Conservation (phyloP, 2,797 vertebrate species). For the Mormyrops attenuatus region DNA sequence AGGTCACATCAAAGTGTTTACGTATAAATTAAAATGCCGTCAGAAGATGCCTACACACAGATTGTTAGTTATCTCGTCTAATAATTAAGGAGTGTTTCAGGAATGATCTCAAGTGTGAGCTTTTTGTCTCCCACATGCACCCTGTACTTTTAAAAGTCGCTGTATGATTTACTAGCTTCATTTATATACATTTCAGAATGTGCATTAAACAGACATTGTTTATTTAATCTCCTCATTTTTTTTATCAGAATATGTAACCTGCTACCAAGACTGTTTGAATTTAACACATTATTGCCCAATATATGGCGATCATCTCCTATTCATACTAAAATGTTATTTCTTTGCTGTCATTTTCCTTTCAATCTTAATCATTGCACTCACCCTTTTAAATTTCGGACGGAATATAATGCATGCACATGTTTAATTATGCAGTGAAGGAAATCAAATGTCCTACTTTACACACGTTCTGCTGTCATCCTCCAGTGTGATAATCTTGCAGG, state of each 20-base stretch:
- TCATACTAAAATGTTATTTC: background rate
- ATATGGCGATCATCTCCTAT: background rate
- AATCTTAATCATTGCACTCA: background rate
- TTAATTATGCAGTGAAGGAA: background rate
- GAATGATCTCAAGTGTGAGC: background rate
- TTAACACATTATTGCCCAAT: background rate
- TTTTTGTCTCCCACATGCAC: background rate
- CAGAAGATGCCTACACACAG: background rate
- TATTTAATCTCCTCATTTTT: background rate
- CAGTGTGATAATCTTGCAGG: slow-evolving; percentile 16
- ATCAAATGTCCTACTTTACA: slow-evolving; percentile 10
- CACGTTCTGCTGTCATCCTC: background rate
- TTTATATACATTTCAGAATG: background rate
- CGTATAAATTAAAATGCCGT: background rate
- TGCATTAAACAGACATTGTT: background rate
- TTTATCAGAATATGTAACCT: background rate
- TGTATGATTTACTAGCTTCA: background rate
- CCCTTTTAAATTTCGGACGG: background rate
- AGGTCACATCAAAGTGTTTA: background rate
- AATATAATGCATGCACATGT: background rate
- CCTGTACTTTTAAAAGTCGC: background rate
- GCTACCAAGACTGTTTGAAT: background rate
- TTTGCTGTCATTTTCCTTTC: background rate
- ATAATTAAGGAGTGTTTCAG: background rate
- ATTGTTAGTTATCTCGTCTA: background rate